These are phyloP conservation scores for Trinectes maculatus DNA, from an alignment of 2,113 vertebrate species.

Conservation along the genomic window DNA sequence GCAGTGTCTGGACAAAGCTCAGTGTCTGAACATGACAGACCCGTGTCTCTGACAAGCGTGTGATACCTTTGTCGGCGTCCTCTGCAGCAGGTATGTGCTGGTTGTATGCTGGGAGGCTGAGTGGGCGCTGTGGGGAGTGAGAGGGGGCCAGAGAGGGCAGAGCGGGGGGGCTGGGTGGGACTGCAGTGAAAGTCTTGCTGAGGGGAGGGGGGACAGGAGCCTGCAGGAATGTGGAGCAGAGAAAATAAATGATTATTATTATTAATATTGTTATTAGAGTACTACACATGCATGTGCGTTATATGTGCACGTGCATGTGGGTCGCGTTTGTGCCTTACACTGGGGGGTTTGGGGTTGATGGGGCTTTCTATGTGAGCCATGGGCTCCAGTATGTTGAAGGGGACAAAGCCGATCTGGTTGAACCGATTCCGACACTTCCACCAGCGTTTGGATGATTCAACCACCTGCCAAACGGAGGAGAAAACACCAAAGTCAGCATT, in stretches of 20 bases:
- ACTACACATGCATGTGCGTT: neutral
- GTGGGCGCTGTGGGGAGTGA: constrained; percentile 54
- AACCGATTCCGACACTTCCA: constrained; percentile 86
- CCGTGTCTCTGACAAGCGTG: too few species aligned
- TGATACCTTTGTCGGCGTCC: constrained; percentile 78
- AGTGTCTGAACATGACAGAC: too few species aligned
- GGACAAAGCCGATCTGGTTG: constrained; percentile 83
- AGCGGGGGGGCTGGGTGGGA: constrained; percentile 46
- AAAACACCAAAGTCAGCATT: too few species aligned
- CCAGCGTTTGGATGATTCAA: constrained; percentile 86
- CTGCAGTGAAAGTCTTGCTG: constrained; percentile 33
- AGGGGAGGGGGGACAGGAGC: constrained; percentile 53
- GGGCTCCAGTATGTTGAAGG: constrained; percentile 86
- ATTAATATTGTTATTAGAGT: too few species aligned
- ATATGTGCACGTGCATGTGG: neutral
- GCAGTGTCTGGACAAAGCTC: too few species aligned
- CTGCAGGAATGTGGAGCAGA: constrained; percentile 46
- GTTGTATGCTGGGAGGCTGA: constrained; percentile 52
- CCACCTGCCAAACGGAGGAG: constrained; percentile 71
- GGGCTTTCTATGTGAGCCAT: constrained; percentile 72
- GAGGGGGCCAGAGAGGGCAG: constrained; percentile 13
- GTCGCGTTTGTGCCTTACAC: constrained; percentile 56
- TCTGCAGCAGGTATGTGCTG: constrained; percentile 56
- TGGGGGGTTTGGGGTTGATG: constrained; percentile 39
- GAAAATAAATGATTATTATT: too few species aligned